Evolutionary conservation across 2,888 invertebrate species (phyloP), one percentile per base, ranked within the genome.

Genomic region (Aphidoletes aphidimyza): DNA sequence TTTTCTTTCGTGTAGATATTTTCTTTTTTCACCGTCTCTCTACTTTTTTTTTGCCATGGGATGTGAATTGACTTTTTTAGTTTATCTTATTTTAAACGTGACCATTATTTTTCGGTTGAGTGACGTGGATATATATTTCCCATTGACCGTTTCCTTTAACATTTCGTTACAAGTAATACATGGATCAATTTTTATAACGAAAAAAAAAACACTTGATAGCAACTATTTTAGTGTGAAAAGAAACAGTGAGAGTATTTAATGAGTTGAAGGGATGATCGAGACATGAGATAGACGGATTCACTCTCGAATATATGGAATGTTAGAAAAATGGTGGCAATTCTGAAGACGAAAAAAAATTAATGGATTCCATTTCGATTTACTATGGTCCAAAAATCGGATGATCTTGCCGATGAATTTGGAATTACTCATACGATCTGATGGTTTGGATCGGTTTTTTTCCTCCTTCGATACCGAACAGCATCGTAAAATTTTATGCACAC

Each of bases 41-140:
- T 54, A 1, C 22, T 22, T 54, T 19, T 47, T 19, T 54, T 3
- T 8, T 11, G n/a, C 3, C 54, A 11, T 26, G 5, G n/a, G n/a
- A n/a, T 22, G 26, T 6, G 26, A 3, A 8, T 54, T 54, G n/a
- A 22, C 26, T 26, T 1, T 69, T 30, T 69, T n/a, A 34, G 14
- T 69, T 5, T 30, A 30, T 30, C 3, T 30, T 69, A 30, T n/a
- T 30, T 69, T 69, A 69, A 69, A 69, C 30, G 69, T 69, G 69
- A 69, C 69, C 69, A 69, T 69, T 69, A 69, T 69, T 69, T 69
- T 69, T 69, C 69, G 69, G 69, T 69, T 69, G 69, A 69, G 69
- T 69, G 34, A 69, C 69, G 69, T 69, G 30, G 34, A 69, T 30
- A 30, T n/a, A n/a, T 14, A 26, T 69, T 69, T 69, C 30, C 69